A percentile compares a stretch with the other conserved stretches of the same genome.
phyloP scores from a whole-genome alignment of 2,888 invertebrate species.

The Netelia inedita region DNA sequence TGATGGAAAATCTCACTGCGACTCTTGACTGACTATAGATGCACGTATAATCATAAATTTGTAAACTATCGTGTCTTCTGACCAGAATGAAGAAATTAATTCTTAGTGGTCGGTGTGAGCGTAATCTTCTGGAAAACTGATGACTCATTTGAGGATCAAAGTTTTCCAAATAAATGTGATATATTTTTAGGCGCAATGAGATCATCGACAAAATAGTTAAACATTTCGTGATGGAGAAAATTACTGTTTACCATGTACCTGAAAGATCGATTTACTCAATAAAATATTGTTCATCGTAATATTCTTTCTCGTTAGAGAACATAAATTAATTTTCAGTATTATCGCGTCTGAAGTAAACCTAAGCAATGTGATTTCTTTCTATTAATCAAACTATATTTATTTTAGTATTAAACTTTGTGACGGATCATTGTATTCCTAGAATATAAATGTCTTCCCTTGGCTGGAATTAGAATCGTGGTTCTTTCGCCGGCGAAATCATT shows the following conservation, averaged over 20 bases:
- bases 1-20: constrained; percentile 86
- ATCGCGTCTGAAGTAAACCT: no score
- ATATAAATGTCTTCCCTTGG: no score
- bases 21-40: constrained; percentile 41
- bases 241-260: constrained; percentile 82
- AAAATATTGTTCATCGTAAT: constrained; percentile 77
- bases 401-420: no score
- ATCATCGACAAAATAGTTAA: constrained; percentile 77
- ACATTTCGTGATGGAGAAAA: constrained; percentile 80
- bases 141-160: constrained; percentile 74
- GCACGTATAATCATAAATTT: constrained; percentile 50
- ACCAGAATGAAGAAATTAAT: no score
- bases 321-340: neutral
- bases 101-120: constrained; percentile 77
- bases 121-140: neutral
- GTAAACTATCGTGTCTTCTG: constrained; percentile 12
- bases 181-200: constrained; percentile 78
- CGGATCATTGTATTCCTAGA: no score
- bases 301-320: neutral
- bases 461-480: no score
- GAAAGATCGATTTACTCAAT: constrained; percentile 85
- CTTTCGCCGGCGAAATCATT: neutral
- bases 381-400: no score
- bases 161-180: constrained; percentile 74
- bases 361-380: no score